Evolutionary conservation across 2,797 vertebrate genomes (phyloP).

Genomic region (Rhincodon typus): DNA sequence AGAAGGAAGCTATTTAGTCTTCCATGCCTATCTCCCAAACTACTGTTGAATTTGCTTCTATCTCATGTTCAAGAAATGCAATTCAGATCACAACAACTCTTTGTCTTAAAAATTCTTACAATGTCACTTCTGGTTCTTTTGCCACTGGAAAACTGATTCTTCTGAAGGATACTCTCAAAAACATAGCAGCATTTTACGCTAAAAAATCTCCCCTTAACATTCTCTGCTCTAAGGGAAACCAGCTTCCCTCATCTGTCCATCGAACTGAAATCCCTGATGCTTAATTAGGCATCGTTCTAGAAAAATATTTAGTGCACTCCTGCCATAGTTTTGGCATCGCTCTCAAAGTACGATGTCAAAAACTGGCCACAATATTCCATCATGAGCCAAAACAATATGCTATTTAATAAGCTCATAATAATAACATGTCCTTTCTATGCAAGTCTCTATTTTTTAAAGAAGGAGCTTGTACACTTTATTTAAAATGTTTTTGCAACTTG

Average conservation of each 20-base stretch:
- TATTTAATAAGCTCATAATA: neutral
- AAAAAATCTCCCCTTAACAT: neutral
- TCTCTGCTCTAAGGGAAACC: neutral
- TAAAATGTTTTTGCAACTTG: neutral
- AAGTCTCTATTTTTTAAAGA: neutral
- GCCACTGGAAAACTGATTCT: neutral
- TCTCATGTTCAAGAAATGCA: neutral
- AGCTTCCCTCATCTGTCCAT: neutral
- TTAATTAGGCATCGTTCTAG: neutral
- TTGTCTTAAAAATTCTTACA: neutral
- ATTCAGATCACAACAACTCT: neutral
- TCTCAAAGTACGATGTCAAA: neutral
- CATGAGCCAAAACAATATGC: neutral
- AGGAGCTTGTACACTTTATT: neutral
- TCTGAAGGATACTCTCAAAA: neutral
- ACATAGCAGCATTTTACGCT: neutral
- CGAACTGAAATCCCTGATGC: neutral
- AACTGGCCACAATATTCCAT: neutral
- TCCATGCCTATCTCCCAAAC: neutral
- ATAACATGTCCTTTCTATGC: neutral
- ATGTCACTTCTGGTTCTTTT: neutral
- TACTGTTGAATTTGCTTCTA: neutral
- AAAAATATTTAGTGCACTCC: no score
- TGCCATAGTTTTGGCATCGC: neutral
- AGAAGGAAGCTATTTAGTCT: neutral